Percentiles rank a stretch among this genome's conserved stretches.
Evolutionary conservation across 2,888 invertebrate genomes (phyloP).

Genomic region (Salpingus planirostris): DNA sequence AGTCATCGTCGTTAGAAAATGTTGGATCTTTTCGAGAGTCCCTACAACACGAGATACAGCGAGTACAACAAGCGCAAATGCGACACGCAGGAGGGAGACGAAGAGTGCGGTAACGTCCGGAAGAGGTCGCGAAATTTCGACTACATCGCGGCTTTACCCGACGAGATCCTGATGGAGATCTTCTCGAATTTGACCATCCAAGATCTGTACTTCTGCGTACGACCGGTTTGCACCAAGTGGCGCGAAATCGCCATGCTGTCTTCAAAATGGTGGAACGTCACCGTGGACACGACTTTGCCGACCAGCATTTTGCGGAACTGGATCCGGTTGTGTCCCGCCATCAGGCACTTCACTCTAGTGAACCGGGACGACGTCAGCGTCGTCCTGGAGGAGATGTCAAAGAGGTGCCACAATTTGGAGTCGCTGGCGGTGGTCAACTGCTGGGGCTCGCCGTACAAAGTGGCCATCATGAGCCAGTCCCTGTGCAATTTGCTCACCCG

Average conservation of each 20-base stretch:
- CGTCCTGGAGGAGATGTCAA: slow-evolving; percentile 4
- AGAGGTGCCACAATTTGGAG: slow-evolving; percentile 3
- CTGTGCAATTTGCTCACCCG: slow-evolving; percentile 8
- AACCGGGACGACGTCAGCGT: slow-evolving; percentile 6
- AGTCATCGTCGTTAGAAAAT: background rate
- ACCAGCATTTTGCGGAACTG: slow-evolving; percentile 5
- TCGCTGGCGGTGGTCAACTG: slow-evolving; percentile 8
- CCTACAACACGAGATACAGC: background rate
- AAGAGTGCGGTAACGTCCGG: too few species aligned
- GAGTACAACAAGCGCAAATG: background rate
- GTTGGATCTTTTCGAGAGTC: too few species aligned
- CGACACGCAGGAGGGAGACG: too few species aligned
- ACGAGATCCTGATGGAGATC: slow-evolving; percentile 7
- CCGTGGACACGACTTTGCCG: slow-evolving; percentile 1
- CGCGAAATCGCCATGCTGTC: slow-evolving; percentile 6
- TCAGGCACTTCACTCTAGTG: slow-evolving; percentile 5
- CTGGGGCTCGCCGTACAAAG: slow-evolving; percentile 6
- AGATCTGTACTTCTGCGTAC: slow-evolving; percentile 9
- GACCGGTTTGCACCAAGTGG: slow-evolving; percentile 8
- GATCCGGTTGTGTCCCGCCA: slow-evolving; percentile 6
- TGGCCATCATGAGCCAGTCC: slow-evolving; percentile 2
- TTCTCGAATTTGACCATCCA: slow-evolving; percentile 6
- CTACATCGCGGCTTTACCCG: slow-evolving; percentile 4
- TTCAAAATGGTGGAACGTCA: slow-evolving; percentile 5
- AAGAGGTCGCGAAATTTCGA: slow-evolving; percentile 6